Evolutionary conservation across 2,113 vertebrate genomes (phyloP), one percentile per base, ranked within the genome.

Genomic region (Neofelis nebulosa): DNA sequence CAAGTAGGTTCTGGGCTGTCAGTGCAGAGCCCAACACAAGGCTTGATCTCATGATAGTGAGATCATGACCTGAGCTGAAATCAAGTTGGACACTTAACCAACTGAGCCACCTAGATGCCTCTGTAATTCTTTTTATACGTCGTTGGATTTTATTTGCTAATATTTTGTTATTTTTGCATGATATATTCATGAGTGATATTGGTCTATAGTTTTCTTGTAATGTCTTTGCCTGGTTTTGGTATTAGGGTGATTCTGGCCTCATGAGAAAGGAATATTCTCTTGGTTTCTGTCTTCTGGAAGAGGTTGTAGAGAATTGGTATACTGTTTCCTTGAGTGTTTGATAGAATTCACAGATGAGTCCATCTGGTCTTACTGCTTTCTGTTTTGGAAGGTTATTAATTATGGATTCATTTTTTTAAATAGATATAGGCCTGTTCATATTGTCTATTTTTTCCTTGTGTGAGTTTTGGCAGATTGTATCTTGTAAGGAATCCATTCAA

Each of bases 151-250:
- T 52, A 33, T 65, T 80, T 79, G 41, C 50, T 79, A 45, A 71
- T 80, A 89, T 55, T 85, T 90, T 84, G 78, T 68, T 93, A 50
- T 27, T 93, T 61, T 78, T 78, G 19, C 8, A 21, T 45, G 57
- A 29, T 93, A 57, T 89, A 25, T 84, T 84, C 61, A 93, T 69
- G 19, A 68, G 50, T 13, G 57, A 31, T 73, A 68, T 14, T 84
- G 19, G 13, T 63, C 12, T 93, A 2, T 84, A 89, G 63, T 90
- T 90, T 89, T 71, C 27, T 90, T 74, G 21, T 95, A 65, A 65
- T 92, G 76, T 74, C n/a, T 87, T 87, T 85, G 23, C 80, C 38
- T 93, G 92, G 21, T 73, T 96, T 94, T 94, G 27, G n/a, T 80
- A 91, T 91, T 86, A 85, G 33, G 65, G 41, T 87, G 63, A 38